A percentile compares a stretch with the other conserved stretches of the same genome.
Conservation (phyloP, 1,140 invertebrate genomes). For the Dendroctonus ponderosae region DNA sequence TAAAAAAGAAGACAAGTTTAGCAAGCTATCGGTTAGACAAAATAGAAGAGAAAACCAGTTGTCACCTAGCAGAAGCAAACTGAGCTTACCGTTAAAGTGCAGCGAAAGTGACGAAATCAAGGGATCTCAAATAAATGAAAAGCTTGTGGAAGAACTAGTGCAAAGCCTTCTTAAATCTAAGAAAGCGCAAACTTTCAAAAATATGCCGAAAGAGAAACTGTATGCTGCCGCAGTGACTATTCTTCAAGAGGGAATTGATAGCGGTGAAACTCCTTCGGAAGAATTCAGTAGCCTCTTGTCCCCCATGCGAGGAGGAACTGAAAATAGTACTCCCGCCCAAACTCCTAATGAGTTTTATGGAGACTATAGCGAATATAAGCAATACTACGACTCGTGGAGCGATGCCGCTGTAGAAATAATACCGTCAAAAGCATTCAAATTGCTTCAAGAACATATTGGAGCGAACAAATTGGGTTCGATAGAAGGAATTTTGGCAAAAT, state of each 20-base stretch:
- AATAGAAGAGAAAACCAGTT: conserved; percentile 10
- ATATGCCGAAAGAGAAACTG: conserved; percentile 57
- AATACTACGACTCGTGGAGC: conserved; percentile 63
- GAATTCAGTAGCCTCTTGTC: conserved; percentile 42
- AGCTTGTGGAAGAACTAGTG: conserved; percentile 58
- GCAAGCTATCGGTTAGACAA: conserved; percentile 38
- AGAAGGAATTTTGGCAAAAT: conserved; percentile 49
- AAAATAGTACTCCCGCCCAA: conserved; percentile 50
- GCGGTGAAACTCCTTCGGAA: conserved; percentile 48
- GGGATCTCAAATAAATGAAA: conserved; percentile 54
- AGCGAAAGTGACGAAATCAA: conserved; percentile 37
- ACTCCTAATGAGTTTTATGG: conserved; percentile 51
- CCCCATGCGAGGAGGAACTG: conserved; percentile 38
- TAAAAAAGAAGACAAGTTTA: conserved; percentile 33
- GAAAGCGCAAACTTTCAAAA: conserved; percentile 55
- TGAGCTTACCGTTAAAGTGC: conserved; percentile 47
- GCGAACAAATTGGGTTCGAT: conserved; percentile 47
- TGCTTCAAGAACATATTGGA: conserved; percentile 49
- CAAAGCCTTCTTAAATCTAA: conserved; percentile 57
- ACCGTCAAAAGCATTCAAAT: conserved; percentile 56
- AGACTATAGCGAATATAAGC: conserved; percentile 53
- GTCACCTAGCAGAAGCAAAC: conserved; percentile 47
- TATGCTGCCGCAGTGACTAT: conserved; percentile 58
- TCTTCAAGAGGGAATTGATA: conserved; percentile 54
- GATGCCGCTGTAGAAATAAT: conserved; percentile 53